Evolutionary conservation across 2,888 invertebrate species (phyloP), one percentile per base, ranked within the genome.

Genomic region (Ormyrus rosae): DNA sequence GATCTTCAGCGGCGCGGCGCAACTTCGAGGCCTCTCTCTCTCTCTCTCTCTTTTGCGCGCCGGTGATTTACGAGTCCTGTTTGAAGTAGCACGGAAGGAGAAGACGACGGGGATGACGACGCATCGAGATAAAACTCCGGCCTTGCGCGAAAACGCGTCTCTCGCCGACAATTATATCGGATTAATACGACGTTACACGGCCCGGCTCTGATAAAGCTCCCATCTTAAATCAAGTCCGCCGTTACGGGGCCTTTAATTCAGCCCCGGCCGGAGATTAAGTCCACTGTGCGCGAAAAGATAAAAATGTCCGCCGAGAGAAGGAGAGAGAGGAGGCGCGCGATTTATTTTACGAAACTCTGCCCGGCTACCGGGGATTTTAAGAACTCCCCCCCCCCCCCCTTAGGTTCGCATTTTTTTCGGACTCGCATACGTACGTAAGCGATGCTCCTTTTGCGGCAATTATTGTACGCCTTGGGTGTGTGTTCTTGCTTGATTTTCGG

Each of bases 201-300:
- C 56, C n/a, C 64, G 9, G 46, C 65, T 45, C 70, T 77, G 80
- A 82, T 82, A 82, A 75, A 82, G 78, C 61, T 56, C 46, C 64
- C 80, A 82, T 83, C 82, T 84, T 84, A 82, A 84, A 84, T 84
- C 83, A 83, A 81, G 78, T 11, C 71, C 73, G 53, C 34, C 11
- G 68, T 71, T 78, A 75, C 77, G 56, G 72, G 34, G 69, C 79
- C 83, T 79, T 83, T 83, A 83, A 81, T 74, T 82, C 80, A 74
- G 56, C 34, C 71, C 34, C 71, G 58, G 6, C 19, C 75, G 67
- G 48, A 76, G 67, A 76, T 76, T 76, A 76, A 76, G 69, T 76
- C 69, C 76, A 19, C 34, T 34, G 34, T 34, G 19, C 53, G 69
- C 55, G 63, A 11, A 46, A 53, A 77, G 77, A 77, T 70, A 77